Percentiles rank a stretch among this genome's conserved stretches.
These are phyloP conservation scores for Leptinotarsa undecemlineata DNA, from an alignment of 1,140 invertebrate genomes.

Conservation along the genomic window DNA sequence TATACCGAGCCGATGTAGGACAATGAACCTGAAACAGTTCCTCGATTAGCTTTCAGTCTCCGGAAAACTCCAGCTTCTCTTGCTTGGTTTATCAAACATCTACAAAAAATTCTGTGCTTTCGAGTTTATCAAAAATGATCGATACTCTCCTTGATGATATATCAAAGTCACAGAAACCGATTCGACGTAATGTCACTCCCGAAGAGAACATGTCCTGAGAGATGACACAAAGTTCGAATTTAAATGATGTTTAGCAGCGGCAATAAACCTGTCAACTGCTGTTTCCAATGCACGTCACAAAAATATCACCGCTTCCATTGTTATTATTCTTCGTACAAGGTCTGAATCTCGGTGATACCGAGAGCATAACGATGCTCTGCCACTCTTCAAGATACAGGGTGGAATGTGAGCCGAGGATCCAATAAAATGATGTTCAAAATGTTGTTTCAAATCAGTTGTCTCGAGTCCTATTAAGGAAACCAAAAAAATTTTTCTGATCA, in stretches of 20 bases:
- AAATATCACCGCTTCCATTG: constrained; percentile 77
- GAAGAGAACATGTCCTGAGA: constrained; percentile 32
- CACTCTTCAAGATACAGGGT: neutral
- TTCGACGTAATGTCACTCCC: constrained; percentile 35
- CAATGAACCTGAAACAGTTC: too few species aligned
- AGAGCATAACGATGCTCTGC: neutral
- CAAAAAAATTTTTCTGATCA: too few species aligned
- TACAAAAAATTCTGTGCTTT: too few species aligned
- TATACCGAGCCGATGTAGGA: too few species aligned
- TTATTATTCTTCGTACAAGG: constrained; percentile 23
- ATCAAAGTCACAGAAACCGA: constrained; percentile 9
- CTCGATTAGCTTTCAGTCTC: too few species aligned
- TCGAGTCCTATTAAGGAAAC: too few species aligned
- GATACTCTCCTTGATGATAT: neutral
- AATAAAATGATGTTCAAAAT: too few species aligned
- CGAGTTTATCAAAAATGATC: neutral
- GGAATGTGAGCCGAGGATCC: neutral
- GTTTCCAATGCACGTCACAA: constrained; percentile 59
- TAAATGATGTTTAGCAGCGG: constrained; percentile 50
- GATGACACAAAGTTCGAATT: constrained; percentile 51
- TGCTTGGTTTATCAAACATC: too few species aligned
- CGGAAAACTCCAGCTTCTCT: too few species aligned
- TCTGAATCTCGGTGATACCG: constrained; percentile 13
- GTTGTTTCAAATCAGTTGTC: too few species aligned
- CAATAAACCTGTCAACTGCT: constrained; percentile 50